phyloP scores from a whole-genome alignment of 2,888 invertebrate species.

The Argynnis bischoffii region DNA sequence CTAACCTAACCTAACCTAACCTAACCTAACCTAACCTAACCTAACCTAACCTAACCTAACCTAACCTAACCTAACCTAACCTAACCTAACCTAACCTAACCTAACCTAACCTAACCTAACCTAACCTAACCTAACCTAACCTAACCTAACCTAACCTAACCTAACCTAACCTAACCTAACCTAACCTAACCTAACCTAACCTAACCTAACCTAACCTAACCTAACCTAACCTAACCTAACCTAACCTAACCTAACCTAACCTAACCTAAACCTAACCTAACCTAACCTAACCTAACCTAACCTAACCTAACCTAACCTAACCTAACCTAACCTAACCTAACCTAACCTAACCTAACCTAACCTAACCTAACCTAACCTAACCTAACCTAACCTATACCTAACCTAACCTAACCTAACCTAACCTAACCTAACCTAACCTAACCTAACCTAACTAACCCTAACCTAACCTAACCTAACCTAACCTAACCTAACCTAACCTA shows the following conservation, averaged over 20 bases:
- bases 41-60: constrained; percentile 9
- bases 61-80: constrained; percentile 9
- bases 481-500: constrained; percentile 3
- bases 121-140: constrained; percentile 9
- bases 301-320: constrained; percentile 3
- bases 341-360: constrained; percentile 3
- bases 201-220: constrained; percentile 11
- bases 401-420: constrained; percentile 3
- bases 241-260: constrained; percentile 10
- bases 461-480: constrained; percentile 3
- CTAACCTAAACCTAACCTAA: not conserved
- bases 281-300: constrained; percentile 3
- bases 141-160: constrained; percentile 9
- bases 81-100: constrained; percentile 9
- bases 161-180: constrained; percentile 9
- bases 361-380: constrained; percentile 3
- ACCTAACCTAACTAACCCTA: not conserved
- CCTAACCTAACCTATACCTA: too few relatives aligned
- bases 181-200: constrained; percentile 10
- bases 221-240: constrained; percentile 11
- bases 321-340: constrained; percentile 3
- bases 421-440: constrained; percentile 3
- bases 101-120: constrained; percentile 9
- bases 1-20: constrained; percentile 9
- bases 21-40: constrained; percentile 9